Conservation (phyloP, 2,797 vertebrate genomes). For the Coilia nasus region DNA sequence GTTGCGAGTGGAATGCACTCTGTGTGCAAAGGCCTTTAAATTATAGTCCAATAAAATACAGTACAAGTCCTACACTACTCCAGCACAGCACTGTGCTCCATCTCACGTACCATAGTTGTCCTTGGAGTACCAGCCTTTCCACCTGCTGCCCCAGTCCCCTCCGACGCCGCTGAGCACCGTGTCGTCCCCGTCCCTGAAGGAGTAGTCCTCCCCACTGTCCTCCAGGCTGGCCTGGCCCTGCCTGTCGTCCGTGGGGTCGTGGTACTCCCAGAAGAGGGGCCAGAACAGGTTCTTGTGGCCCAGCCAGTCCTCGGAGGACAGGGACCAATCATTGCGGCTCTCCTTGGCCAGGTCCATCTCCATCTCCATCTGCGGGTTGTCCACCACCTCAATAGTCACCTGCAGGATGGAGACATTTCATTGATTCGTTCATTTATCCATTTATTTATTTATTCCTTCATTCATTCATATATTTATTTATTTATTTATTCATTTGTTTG, state of each 20-base stretch:
- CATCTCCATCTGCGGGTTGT: conserved; percentile 81
- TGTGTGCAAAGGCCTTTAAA: too few species aligned
- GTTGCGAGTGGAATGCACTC: too few species aligned
- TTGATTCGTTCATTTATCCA: background rate
- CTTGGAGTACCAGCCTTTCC: conserved; percentile 79
- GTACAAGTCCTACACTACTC: too few species aligned
- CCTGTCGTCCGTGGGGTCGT: conserved; percentile 65
- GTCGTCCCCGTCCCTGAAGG: conserved; percentile 72
- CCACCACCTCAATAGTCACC: conserved; percentile 88
- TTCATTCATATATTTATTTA: background rate
- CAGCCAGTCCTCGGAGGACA: conserved; percentile 76
- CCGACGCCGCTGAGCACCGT: conserved; percentile 75
- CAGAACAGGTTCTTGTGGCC: conserved; percentile 83
- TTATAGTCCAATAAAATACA: too few species aligned
- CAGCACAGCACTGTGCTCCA: background rate
- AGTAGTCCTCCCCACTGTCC: conserved; percentile 70
- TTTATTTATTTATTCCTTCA: background rate
- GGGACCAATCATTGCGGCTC: conserved; percentile 79
- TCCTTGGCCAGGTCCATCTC: conserved; percentile 86
- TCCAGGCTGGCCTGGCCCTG: conserved; percentile 64
- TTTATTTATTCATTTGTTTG: background rate
- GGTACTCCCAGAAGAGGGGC: conserved; percentile 88
- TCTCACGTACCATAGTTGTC: conserved; percentile 76
- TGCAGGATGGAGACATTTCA: conserved; percentile 52
- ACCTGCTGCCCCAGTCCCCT: conserved; percentile 70